Percentiles rank a stretch among this genome's conserved stretches.
Conservation (phyloP, 2,888 invertebrate genomes). For the Apodemia duryi region DNA sequence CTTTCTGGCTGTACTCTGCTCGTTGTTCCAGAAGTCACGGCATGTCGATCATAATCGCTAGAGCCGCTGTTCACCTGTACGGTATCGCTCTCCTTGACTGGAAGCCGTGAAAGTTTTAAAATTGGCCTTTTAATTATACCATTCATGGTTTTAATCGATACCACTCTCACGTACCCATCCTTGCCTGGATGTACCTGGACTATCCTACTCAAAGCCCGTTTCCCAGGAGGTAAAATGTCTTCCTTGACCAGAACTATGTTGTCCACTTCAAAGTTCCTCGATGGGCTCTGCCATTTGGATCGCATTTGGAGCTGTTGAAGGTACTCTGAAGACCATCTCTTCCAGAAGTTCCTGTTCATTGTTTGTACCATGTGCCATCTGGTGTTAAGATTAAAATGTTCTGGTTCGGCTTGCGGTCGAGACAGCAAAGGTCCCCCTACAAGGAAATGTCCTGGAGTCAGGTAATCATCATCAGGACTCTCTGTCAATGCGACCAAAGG, state of each 20-base stretch:
- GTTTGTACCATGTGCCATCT: conserved; percentile 13
- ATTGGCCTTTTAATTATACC: conserved; percentile 13
- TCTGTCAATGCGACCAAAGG: background rate
- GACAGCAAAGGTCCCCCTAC: conserved; percentile 10
- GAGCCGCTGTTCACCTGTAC: background rate
- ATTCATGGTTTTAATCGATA: conserved; percentile 10
- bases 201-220: conserved; percentile 2
- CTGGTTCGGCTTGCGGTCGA: conserved; percentile 1
- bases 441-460: conserved; percentile 15
- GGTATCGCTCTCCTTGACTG: background rate
- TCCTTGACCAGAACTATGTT: conserved; percentile 13
- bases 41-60: too few relatives aligned
- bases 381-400: background rate
- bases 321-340: conserved; percentile 14
- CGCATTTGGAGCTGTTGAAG: conserved; percentile 14
- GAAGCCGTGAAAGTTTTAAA: too few relatives aligned
- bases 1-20: too few relatives aligned
- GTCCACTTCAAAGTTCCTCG: conserved; percentile 5
- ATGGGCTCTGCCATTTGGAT: conserved; percentile 14
- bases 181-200: conserved; percentile 3
- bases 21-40: background rate
- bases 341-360: conserved; percentile 16
- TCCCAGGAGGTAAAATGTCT: conserved; percentile 6
- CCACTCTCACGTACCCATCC: conserved; percentile 15
- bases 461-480: conserved; percentile 6